Percentiles rank a stretch among this genome's conserved stretches.
Evolutionary conservation across 2,113 vertebrate species (phyloP).

Genomic region (Felis catus): F.catus_Fca126_mat1.0 CM031423.1:58590501-58591000

Average conservation of each 20-base stretch:
- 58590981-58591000: conserved; percentile 36
- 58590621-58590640: conserved; percentile 80
- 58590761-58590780: background rate
- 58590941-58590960: conserved; percentile 56
- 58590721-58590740: background rate
- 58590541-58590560: background rate
- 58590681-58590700: background rate
- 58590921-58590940: conserved; percentile 37
- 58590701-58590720: background rate
- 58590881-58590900: background rate
- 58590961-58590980: conserved; percentile 26
- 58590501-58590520: background rate
- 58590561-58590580: background rate
- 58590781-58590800: background rate
- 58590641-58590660: conserved; percentile 48
- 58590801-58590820: background rate
- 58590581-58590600: conserved; percentile 51
- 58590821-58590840: background rate
- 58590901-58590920: conserved; percentile 55
- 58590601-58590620: conserved; percentile 82
- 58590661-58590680: background rate
- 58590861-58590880: conserved; percentile 32
- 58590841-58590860: background rate
- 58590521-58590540: conserved; percentile 54
- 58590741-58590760: too few relatives aligned